Evolutionary conservation across 1,140 invertebrate genomes (phyloP).

Genomic region (Penaeus japonicus): DNA sequence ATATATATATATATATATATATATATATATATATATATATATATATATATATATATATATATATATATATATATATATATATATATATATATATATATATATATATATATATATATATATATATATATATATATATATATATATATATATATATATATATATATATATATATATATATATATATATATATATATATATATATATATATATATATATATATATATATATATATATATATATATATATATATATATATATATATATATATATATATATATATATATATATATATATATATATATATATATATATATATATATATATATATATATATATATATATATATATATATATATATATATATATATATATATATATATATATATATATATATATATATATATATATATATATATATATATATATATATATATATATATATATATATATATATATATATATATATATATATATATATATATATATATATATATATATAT

Average conservation of each 20-base stretch:
- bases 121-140: background rate
- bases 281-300: background rate
- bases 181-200: background rate
- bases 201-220: background rate
- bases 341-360: background rate
- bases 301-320: too few relatives aligned
- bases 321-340: background rate
- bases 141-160: background rate
- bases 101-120: background rate
- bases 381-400: background rate
- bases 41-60: background rate
- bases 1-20: background rate
- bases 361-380: background rate
- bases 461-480: too few relatives aligned
- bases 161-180: background rate
- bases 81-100: background rate
- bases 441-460: too few relatives aligned
- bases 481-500: too few relatives aligned
- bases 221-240: background rate
- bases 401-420: too few relatives aligned
- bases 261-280: background rate
- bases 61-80: background rate
- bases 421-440: too few relatives aligned
- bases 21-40: background rate
- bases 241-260: background rate